Evolutionary conservation across 2,888 invertebrate genomes (phyloP), one percentile per base, ranked within the genome.

Genomic region (Rhodophaea formosa): DNA sequence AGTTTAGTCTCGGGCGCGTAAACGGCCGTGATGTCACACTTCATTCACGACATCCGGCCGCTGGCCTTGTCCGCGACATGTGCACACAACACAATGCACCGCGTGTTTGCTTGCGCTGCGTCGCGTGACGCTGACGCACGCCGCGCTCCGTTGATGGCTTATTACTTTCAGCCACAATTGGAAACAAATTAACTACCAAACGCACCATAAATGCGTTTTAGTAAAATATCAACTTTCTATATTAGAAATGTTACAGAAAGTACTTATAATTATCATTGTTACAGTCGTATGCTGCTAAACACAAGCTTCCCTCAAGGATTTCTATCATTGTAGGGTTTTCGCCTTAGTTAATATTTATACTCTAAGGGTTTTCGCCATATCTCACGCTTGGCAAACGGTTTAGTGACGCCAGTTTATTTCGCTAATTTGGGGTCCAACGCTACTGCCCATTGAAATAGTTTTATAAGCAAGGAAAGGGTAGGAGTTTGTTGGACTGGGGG

Each of bases 101-200:
- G 29, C 49, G 32, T 3, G 32, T 15, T 10, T 3, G 49, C 32
- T 14, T 30, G 56, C 51, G 68, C 74, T 45, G 57, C 59, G 55
- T 66, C 78, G 66, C n/a, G 66, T 81, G 64, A 82, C 75, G 57
- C 79, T 62, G 12, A 86, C 85, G 1, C 75, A 71, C 84, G 1
- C 75, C 70, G 65, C 61, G 69, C 59, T 67, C 71, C 59, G 78
- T 88, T 51, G 67, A 49, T 32, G 49, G 14, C 49, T 49, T 15
- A 49, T 49, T 49, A 49, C 49, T 49, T 23, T 14, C 32, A 49
- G 49, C 49, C 49, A 32, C 49, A 15, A 30, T 32, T 32, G 15
- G 15, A 30, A 15, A 32, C n/a, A 32, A 15, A 15, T 14, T 49
- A 32, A 14, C 32, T 15, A 30, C n/a, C 12, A 6, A 30, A n/a